Percentiles rank a stretch among this genome's conserved stretches.
Evolutionary conservation across 2,888 invertebrate genomes (phyloP).

Genomic region (Sacculina carcini): DNA sequence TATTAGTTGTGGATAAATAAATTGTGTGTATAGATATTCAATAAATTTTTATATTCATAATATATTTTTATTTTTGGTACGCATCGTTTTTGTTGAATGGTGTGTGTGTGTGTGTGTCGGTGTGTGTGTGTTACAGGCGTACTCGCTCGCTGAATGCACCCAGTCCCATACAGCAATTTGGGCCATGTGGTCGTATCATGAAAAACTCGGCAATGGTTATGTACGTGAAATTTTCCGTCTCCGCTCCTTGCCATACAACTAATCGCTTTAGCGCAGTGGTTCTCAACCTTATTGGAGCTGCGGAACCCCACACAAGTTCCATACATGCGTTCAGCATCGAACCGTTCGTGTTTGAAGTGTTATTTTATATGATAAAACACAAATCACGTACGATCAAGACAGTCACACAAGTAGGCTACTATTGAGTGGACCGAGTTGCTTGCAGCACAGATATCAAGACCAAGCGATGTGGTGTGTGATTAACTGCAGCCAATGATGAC

Average conservation of each 20-base stretch:
- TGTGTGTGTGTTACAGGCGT: conserved; percentile 33
- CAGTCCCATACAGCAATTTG: conserved; percentile 83
- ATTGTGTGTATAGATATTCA: neutral
- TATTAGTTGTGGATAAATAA: neutral
- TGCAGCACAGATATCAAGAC: too few species aligned
- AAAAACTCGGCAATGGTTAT: conserved; percentile 88
- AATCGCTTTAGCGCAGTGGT: too few species aligned
- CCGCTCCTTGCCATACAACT: neutral
- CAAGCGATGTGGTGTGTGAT: too few species aligned
- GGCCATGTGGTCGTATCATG: conserved; percentile 93
- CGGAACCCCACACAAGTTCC: too few species aligned
- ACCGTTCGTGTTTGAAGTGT: neutral
- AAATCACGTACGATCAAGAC: too few species aligned
- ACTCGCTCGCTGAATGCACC: conserved; percentile 87
- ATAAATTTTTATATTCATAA: neutral
- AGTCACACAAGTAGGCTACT: too few species aligned
- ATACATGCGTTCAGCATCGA: neutral
- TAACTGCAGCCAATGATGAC: too few species aligned
- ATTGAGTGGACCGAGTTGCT: too few species aligned
- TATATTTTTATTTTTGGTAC: neutral
- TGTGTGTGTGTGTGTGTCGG: neutral
- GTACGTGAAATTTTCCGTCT: conserved; percentile 35
- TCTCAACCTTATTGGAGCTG: too few species aligned
- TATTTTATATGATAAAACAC: too few species aligned
- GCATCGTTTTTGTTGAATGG: neutral